These are phyloP conservation scores for Centropus bengalensis DNA, from an alignment of 2,113 vertebrate genomes.

Conservation along the genomic window DNA sequence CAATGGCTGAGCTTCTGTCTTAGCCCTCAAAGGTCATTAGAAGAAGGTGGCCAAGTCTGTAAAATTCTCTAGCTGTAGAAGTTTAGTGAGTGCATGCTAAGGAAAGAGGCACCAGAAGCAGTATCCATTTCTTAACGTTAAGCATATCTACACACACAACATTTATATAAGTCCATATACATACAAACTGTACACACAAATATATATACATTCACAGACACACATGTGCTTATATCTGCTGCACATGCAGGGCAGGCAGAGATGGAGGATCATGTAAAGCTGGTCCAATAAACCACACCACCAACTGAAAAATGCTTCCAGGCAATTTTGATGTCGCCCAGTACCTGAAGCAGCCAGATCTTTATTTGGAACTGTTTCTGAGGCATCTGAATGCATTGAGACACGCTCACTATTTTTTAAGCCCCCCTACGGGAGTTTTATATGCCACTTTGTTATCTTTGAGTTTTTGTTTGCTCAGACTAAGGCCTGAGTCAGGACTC, in stretches of 20 bases:
- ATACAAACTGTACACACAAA: rapidly evolving
- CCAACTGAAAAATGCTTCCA: not conserved
- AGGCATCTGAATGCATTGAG: rapidly evolving
- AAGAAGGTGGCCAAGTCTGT: not conserved
- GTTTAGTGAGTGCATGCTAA: not conserved
- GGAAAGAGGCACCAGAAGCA: not conserved
- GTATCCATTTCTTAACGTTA: not conserved
- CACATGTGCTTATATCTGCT: too few species aligned
- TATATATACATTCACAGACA: too few species aligned
- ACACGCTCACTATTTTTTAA: not conserved
- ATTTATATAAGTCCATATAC: not conserved
- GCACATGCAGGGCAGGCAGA: not conserved
- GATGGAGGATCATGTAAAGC: not conserved
- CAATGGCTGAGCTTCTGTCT: not conserved
- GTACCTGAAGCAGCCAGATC: not conserved
- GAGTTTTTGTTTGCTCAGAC: not conserved
- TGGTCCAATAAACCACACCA: not conserved
- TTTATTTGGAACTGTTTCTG: not conserved
- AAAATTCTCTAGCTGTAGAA: not conserved
- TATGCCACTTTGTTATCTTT: not conserved
- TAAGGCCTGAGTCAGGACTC: not conserved
- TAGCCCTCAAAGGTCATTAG: not conserved
- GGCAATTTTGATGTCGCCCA: not conserved
- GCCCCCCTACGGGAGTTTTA: rapidly evolving
- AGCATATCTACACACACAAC: not conserved